Conservation (phyloP, 2,113 vertebrate species). For the Pseudorectes ferrugineus region DNA sequence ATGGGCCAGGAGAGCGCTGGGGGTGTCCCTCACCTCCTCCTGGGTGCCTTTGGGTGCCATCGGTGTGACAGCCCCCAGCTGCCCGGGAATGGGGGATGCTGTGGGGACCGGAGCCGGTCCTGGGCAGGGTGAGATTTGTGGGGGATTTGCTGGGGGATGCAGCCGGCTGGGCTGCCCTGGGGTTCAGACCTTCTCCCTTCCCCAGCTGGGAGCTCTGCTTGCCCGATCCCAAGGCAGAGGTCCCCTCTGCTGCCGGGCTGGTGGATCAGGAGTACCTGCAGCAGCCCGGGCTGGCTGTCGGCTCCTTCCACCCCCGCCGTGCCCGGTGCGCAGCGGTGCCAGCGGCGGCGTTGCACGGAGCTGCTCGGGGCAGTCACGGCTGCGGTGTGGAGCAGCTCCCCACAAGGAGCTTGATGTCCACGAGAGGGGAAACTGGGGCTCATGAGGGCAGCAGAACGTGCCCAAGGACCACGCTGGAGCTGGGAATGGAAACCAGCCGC, state of each 20-base stretch:
- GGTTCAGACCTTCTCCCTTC: not conserved
- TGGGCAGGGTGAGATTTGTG: not conserved
- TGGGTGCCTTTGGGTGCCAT: not conserved
- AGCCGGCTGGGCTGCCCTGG: not conserved
- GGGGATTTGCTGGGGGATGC: not conserved
- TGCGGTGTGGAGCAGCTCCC: not conserved
- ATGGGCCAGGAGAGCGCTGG: fast-evolving
- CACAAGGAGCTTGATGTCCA: not conserved
- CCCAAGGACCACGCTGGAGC: not conserved
- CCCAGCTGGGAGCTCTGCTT: not conserved
- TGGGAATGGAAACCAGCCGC: not conserved
- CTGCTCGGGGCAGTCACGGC: fast-evolving
- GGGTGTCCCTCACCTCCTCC: not conserved
- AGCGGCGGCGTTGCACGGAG: fast-evolving
- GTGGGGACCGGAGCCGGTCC: fast-evolving
- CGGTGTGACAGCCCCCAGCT: not conserved
- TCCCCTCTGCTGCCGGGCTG: not conserved
- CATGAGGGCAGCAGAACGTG: fast-evolving
- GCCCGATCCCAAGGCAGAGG: not conserved
- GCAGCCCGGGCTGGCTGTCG: not conserved
- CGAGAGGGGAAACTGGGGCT: not conserved
- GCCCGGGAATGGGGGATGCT: not conserved
- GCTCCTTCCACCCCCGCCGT: fast-evolving
- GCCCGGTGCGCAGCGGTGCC: not conserved
- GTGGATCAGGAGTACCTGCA: not conserved